Conservation (phyloP, 2,888 invertebrate species). For the Ennomos quercinarius region DNA sequence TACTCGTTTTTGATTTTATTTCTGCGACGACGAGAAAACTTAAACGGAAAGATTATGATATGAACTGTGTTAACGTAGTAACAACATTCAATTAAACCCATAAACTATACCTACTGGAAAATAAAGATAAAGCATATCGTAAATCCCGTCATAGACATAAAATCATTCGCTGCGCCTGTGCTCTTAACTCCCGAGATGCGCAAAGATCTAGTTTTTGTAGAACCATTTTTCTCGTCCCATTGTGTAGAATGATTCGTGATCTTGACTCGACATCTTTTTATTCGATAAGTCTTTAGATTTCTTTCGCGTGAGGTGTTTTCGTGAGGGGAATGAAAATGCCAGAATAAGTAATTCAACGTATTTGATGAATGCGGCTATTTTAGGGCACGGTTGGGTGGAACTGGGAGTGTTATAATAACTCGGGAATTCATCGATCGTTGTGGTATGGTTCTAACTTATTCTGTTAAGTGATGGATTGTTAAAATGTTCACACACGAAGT, state of each 20-base stretch:
- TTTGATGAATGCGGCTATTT: conserved; percentile 19
- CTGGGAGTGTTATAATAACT: conserved; percentile 2
- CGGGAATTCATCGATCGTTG: background rate
- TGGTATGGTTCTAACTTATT: background rate
- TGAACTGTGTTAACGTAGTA: too few species aligned
- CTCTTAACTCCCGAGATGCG: conserved; percentile 24
- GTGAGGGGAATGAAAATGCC: conserved; percentile 39
- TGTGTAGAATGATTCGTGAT: conserved; percentile 46
- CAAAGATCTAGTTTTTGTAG: conserved; percentile 35
- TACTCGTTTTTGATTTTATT: too few species aligned
- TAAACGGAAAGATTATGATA: too few species aligned
- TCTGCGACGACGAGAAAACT: too few species aligned
- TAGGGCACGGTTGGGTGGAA: conserved; percentile 10
- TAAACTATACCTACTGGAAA: too few species aligned
- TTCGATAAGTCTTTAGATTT: conserved; percentile 44
- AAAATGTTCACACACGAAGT: too few species aligned
- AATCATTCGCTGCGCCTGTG: conserved; percentile 33
- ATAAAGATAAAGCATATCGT: background rate
- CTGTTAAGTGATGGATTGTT: conserved; percentile 7
- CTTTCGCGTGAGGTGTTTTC: conserved; percentile 44
- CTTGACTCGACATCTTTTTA: conserved; percentile 49
- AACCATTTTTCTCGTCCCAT: conserved; percentile 43
- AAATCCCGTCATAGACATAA: conserved; percentile 16
- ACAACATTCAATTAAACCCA: too few species aligned
- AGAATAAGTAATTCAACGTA: conserved; percentile 27